Percentiles rank a stretch among this genome's conserved stretches.
phyloP scores from a whole-genome alignment of 2,888 invertebrate species.

The Drosophila barbarae region DNA sequence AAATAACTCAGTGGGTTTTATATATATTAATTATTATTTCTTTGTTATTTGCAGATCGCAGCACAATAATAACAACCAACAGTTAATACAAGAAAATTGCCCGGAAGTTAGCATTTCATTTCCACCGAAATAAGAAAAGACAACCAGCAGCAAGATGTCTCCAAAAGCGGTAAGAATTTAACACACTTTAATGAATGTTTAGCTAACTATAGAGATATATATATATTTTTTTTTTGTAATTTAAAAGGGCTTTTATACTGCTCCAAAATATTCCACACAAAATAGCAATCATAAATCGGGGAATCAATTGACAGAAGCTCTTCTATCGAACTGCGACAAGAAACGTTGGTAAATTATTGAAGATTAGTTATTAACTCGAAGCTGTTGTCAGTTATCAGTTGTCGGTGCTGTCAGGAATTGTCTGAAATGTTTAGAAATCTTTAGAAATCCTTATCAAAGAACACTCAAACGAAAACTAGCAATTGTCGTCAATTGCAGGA shows the following conservation, averaged over 20 bases:
- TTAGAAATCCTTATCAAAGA: slow-evolving; percentile 17
- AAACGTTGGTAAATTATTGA: slow-evolving; percentile 19
- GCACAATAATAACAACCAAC: slow-evolving; percentile 37
- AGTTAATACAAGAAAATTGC: slow-evolving; percentile 17
- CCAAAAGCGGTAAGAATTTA: slow-evolving; percentile 83
- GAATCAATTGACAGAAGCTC: neutral
- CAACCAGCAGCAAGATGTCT: slow-evolving; percentile 80
- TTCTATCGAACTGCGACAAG: neutral
- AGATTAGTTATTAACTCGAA: slow-evolving; percentile 19
- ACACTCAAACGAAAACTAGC: slow-evolving; percentile 14
- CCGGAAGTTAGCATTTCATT: slow-evolving; percentile 24
- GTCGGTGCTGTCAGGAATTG: slow-evolving; percentile 4
- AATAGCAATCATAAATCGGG: slow-evolving; percentile 1
- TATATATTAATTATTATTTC: neutral
- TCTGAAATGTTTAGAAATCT: slow-evolving; percentile 4
- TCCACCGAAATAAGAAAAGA: slow-evolving; percentile 43
- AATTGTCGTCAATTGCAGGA: slow-evolving; percentile 34
- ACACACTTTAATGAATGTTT: neutral
- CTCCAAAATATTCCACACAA: slow-evolving; percentile 10
- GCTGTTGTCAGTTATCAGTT: slow-evolving; percentile 5
- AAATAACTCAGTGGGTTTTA: too few relatives aligned
- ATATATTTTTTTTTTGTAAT: too few relatives aligned
- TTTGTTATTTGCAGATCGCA: slow-evolving; percentile 37
- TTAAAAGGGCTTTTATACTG: neutral
- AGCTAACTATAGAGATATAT: too few relatives aligned